phyloP scores from a whole-genome alignment of 1,140 invertebrate species.

The Scaptodrosophila lebanonensis region DNA sequence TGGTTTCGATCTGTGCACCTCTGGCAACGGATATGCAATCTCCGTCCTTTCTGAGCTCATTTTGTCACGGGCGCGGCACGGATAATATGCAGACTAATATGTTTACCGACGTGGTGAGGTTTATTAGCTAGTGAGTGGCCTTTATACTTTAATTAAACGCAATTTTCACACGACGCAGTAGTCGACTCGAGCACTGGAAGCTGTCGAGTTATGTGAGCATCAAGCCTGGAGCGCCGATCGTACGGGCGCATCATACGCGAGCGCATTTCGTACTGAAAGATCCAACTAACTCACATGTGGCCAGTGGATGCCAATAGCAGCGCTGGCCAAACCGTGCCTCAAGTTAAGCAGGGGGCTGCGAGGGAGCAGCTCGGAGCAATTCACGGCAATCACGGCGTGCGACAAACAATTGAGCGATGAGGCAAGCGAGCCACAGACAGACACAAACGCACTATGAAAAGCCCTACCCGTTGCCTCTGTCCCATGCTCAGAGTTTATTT shows the following conservation, averaged over 20 bases:
- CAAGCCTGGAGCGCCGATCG: slow-evolving; percentile 16
- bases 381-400: slow-evolving; percentile 63
- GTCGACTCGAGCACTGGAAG: slow-evolving; percentile 30
- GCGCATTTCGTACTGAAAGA: slow-evolving; percentile 59
- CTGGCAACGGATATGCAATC: too few relatives aligned
- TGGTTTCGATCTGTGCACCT: slow-evolving; percentile 43
- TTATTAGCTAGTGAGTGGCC: too few relatives aligned
- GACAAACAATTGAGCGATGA: slow-evolving; percentile 64
- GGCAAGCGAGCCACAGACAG: slow-evolving; percentile 1
- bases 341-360: slow-evolving; percentile 13
- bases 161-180: slow-evolving; percentile 62
- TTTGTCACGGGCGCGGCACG: not conserved
- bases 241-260: slow-evolving; percentile 54
- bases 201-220: slow-evolving; percentile 6
- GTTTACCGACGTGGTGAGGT: not conserved
- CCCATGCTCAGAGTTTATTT: not conserved
- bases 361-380: slow-evolving; percentile 43
- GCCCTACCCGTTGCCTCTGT: not conserved
- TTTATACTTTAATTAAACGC: slow-evolving; percentile 71
- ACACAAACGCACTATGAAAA: too few relatives aligned
- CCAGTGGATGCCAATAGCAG: slow-evolving; percentile 2
- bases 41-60: too few relatives aligned
- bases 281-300: slow-evolving; percentile 2
- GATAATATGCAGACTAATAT: slow-evolving; percentile 4
- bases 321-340: not conserved